Evolutionary conservation across 1,140 invertebrate species (phyloP), one percentile per base, ranked within the genome.

Genomic region (Brachionus asplanchnoidis): DNA sequence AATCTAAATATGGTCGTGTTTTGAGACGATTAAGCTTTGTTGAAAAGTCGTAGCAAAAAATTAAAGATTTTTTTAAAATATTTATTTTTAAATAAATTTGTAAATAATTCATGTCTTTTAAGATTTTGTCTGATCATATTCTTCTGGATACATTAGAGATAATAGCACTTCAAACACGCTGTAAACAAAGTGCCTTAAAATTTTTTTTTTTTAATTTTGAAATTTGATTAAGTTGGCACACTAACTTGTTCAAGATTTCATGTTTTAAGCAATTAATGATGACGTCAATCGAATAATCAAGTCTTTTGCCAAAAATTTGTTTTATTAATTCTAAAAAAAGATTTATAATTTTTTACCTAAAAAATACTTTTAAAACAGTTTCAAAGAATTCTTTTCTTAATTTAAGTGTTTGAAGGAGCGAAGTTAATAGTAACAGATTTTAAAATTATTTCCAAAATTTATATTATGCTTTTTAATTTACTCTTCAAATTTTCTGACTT

Each of bases 201-300:
- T 0, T 20, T 9, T 8, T 20, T 11, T 80, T 17, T 17, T 56
- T 28, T 14, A 26, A 36, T 53, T 65, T 36, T 36, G 20, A 36
- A 12, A 11, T 3, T n/a, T n/a, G 8, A 42, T 53, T 2, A 80
- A 60, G 9, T 20, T 9, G 23, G 11, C 44, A 46, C 44, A 46
- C 28, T 80, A 28, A 80, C 78, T 65, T 80, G 78, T 80, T 80
- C n/a, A 80, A 65, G 32, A 40, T 53, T 56, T 56, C 46, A 80
- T 53, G 5, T 6, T 20, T 80, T 17, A 80, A 65, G 14, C 44
- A 36, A 40, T 26, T 50, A 53, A 80, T 56, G 6, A 56, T 8
- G 1, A 80, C 28, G 12, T 32, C 9, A 8, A 56, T 53, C 0
- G 23, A 32, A 23, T 14, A 80, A 12, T 80, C 78, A 32, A 80